Evolutionary conservation across 2,797 vertebrate species (phyloP).

Genomic region (Alosa sapidissima): DNA sequence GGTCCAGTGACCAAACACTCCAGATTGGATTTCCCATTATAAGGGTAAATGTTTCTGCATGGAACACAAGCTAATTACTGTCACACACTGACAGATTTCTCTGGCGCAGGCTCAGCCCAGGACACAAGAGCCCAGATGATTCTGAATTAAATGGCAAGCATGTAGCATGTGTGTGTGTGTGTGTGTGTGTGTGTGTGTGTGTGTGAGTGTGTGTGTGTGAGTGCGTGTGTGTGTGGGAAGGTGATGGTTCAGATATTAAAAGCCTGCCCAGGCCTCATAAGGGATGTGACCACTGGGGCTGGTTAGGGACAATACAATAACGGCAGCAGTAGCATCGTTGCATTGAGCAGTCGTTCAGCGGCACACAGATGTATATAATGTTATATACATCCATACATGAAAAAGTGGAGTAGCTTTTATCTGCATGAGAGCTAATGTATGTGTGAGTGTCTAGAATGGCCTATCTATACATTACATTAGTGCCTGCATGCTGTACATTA

Average conservation of each 20-base stretch:
- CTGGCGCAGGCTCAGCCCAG: neutral
- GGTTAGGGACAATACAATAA: neutral
- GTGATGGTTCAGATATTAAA: neutral
- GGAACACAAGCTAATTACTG: conserved; percentile 22
- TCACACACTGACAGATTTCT: conserved; percentile 19
- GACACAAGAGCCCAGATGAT: neutral
- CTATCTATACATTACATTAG: neutral
- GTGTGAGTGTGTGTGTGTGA: neutral
- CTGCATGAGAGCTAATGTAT: neutral
- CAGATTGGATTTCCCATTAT: conserved; percentile 23
- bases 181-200: neutral
- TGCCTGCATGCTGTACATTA: neutral
- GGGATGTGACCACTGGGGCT: neutral
- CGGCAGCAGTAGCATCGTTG: neutral
- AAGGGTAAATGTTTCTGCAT: conserved; percentile 19
- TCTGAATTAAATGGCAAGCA: conserved; percentile 1
- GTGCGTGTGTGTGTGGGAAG: neutral
- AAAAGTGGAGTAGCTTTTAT: neutral
- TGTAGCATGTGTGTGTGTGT: neutral
- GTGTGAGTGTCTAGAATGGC: neutral
- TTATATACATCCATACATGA: neutral
- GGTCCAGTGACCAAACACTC: conserved; percentile 2
- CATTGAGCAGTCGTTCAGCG: neutral
- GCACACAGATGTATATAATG: neutral
- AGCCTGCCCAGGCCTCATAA: neutral